Base-by-base conservation (phyloP, 2,797 vertebrate species). In the Selene dorsalis region DNA sequence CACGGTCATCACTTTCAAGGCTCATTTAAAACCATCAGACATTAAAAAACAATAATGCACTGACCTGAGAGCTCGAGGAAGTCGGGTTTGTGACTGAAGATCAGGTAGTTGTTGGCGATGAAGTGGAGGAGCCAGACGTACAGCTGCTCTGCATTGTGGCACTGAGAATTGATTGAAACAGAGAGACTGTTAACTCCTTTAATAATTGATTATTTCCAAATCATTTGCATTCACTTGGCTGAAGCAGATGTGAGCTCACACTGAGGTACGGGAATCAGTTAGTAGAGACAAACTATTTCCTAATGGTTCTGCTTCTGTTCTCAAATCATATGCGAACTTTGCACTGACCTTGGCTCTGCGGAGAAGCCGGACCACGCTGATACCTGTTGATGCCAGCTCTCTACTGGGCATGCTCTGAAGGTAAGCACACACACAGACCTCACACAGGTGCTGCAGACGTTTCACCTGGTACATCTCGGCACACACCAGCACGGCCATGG, bases 401-500 rank as follows among this genome's bases (percentile, higher is more conserved):
- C 98, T 92, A 69, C 97, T 99, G 4, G 98, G 97, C 98, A 99
- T 98, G 91, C 96, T 97, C 95, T 99, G 98, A 0, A 99, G 96
- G 87, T 98, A 97, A 0, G 96, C 97, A 28, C 97, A 96, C 80
- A 99, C 97, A 47, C 96, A 98, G 22, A 97, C 96, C 86, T 99
- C 98, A 52, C 98, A 99, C 83, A 98, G 96, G 62, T 98, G 97
- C 94, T 98, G 97, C 38, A 99, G 96, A n/a, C 98, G 94, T 64
- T 97, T 96, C 66, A 99, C 97, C 82, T 99, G 98, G 92, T 99
- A 99, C 98, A 99, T 99, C 94, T 99, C 98, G 0, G 98, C 97
- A 69, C 97, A 99, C 84, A 99, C 96, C 79, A 99, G 87, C 87
- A 99, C 96, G 4, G 98, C 97, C 97, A 99, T 98, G 18, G 97